Evolutionary conservation across 1,140 invertebrate species (phyloP).

Genomic region (Dreissena polymorpha): DNA sequence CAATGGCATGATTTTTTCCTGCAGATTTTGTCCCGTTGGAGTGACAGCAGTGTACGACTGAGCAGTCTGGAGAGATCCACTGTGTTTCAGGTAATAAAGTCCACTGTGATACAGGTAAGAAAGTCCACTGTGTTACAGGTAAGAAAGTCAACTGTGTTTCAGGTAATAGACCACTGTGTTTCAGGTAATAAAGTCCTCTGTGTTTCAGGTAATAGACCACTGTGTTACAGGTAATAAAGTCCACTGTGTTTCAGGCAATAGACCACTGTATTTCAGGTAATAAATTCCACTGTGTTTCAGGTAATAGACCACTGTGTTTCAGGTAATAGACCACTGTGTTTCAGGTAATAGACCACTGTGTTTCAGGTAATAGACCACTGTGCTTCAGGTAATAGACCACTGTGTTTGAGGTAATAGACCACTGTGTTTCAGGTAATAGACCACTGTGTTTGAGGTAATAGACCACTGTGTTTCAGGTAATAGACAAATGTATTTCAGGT

Average conservation of each 20-base stretch:
- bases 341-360: too few relatives aligned
- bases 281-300: too few relatives aligned
- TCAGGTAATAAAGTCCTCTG: constrained; percentile 67
- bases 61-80: constrained; percentile 79
- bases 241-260: not conserved
- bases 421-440: too few relatives aligned
- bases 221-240: not conserved
- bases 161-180: constrained; percentile 70
- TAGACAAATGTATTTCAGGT: too few relatives aligned
- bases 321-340: too few relatives aligned
- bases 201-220: not conserved
- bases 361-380: too few relatives aligned
- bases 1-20: constrained; percentile 6
- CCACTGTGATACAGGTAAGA: not conserved
- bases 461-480: too few relatives aligned
- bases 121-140: not conserved
- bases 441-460: too few relatives aligned
- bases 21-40: constrained; percentile 74
- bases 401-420: too few relatives aligned
- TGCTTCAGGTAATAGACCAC: too few relatives aligned
- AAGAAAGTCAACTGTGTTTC: not conserved
- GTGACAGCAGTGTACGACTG: constrained; percentile 75
- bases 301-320: too few relatives aligned
- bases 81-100: constrained; percentile 74
- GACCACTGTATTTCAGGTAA: constrained; percentile 78